A percentile compares a stretch with the other conserved stretches of the same genome.
Conservation (phyloP, 1,140 invertebrate species). For the Tigriopus japonicus region DNA sequence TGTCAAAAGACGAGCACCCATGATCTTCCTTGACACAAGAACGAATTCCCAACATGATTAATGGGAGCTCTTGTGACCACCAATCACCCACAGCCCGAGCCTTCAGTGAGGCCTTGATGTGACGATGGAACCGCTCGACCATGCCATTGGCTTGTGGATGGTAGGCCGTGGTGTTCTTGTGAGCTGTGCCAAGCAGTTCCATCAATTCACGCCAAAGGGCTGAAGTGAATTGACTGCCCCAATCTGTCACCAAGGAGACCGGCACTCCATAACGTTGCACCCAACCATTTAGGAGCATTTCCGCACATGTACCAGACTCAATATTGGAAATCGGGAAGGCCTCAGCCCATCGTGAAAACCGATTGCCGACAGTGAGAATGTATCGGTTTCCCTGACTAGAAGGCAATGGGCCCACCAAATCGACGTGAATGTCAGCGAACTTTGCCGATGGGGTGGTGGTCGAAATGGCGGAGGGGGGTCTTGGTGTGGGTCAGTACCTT, state of each 20-base stretch:
- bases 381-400: neutral
- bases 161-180: slow-evolving; percentile 1
- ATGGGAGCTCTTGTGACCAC: no score
- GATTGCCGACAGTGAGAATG: neutral
- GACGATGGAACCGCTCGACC: slow-evolving; percentile 14
- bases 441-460: no score
- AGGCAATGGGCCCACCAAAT: neutral
- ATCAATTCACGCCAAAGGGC: slow-evolving; percentile 14
- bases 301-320: neutral
- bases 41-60: no score
- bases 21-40: no score
- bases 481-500: no score
- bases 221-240: slow-evolving; percentile 24
- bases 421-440: neutral
- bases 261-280: slow-evolving; percentile 12
- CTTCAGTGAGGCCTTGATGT: slow-evolving; percentile 3
- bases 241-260: slow-evolving; percentile 23
- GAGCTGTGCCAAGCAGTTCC: slow-evolving; percentile 11
- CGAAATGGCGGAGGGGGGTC: no score
- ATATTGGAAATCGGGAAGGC: neutral
- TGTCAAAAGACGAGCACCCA: no score
- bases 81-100: no score
- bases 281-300: neutral
- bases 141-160: slow-evolving; percentile 16
- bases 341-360: neutral